Evolutionary conservation across 2,797 vertebrate genomes (phyloP), one percentile per base, ranked within the genome.

Genomic region (Helicolenus hilgendorfi): DNA sequence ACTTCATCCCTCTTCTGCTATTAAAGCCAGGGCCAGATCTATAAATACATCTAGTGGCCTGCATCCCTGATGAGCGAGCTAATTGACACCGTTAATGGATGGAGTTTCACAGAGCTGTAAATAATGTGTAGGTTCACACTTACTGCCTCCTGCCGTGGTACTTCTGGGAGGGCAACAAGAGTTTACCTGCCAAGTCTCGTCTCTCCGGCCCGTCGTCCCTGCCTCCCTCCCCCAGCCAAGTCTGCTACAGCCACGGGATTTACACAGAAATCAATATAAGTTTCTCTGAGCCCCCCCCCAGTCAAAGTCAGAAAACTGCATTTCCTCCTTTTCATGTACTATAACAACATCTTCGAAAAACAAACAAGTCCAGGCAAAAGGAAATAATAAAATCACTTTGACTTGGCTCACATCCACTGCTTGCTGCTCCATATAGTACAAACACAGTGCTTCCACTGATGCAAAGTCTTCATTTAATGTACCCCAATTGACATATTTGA

Each of bases 1-100:
- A 84, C 86, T 89, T 84, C 82, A 84, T 92, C 72, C 81, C 77
- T 83, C 89, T 90, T 84, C 88, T 81, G 78, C 84, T 88, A 88
- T 91, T 91, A 94, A 92, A 96, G 81, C 79, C 85, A 84, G 78
- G 55, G 79, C 72, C 83, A 60, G 33, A 88, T 95, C 94, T 95
- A 95, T 96, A 95, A 95, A 95, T 95, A 94, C 87, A 91, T 90
- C 85, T 72, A 84, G 85, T 79, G 89, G 90, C 82, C 89, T 78
- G 92, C 91, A 95, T 94, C 93, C 95, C 92, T 56, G 92, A 96
- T 91, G 95, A 96, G 91, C 82, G 56, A 75, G 86, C 94, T 97
- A 96, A 97, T 96, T 96, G 94, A 94, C 96, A 96, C 92, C 65
- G 90, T 93, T 95, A 97, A 96, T 96, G 94, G 95, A 95, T 93